These are phyloP conservation scores for Drosophila rufa DNA, from an alignment of 1,140 invertebrate genomes.

Conservation along the genomic window DNA sequence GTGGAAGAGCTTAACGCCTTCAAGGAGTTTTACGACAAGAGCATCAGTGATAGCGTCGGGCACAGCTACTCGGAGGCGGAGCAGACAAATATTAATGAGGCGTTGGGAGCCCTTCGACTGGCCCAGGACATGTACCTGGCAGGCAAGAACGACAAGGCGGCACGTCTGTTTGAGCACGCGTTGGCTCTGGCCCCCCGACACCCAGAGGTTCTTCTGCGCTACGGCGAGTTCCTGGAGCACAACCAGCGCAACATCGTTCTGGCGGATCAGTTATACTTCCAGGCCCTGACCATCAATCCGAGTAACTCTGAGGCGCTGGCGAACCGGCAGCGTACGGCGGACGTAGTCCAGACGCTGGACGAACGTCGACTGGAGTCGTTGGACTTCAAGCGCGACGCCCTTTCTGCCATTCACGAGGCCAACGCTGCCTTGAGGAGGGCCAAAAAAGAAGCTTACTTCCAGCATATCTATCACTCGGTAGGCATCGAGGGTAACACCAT, in stretches of 20 bases:
- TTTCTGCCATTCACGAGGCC: conserved; percentile 92
- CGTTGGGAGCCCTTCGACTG: conserved; percentile 92
- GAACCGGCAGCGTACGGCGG: conserved; percentile 93
- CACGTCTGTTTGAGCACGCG: conserved; percentile 96
- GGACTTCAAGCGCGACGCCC: conserved; percentile 93
- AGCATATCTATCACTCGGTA: conserved; percentile 98
- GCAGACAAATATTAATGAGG: conserved; percentile 87
- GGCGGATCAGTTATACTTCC: conserved; percentile 95
- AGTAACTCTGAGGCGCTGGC: conserved; percentile 92
- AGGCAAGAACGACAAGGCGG: conserved; percentile 94
- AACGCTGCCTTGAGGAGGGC: conserved; percentile 92
- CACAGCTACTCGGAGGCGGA: conserved; percentile 53
- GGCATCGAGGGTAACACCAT: conserved; percentile 99
- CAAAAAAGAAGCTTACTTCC: conserved; percentile 97
- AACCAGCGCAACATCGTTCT: conserved; percentile 93
- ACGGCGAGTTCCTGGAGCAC: conserved; percentile 97
- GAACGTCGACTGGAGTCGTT: conserved; percentile 91
- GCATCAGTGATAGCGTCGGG: conserved; percentile 63
- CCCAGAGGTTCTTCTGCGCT: conserved; percentile 96
- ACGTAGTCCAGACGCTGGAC: conserved; percentile 96
- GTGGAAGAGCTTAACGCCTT: conserved; percentile 66
- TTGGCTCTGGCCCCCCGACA: conserved; percentile 95
- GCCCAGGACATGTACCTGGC: conserved; percentile 93
- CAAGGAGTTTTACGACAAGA: conserved; percentile 75
- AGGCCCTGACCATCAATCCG: conserved; percentile 93